phyloP scores from a whole-genome alignment of 2,888 invertebrate species.

The Eristalis tenax region DNA sequence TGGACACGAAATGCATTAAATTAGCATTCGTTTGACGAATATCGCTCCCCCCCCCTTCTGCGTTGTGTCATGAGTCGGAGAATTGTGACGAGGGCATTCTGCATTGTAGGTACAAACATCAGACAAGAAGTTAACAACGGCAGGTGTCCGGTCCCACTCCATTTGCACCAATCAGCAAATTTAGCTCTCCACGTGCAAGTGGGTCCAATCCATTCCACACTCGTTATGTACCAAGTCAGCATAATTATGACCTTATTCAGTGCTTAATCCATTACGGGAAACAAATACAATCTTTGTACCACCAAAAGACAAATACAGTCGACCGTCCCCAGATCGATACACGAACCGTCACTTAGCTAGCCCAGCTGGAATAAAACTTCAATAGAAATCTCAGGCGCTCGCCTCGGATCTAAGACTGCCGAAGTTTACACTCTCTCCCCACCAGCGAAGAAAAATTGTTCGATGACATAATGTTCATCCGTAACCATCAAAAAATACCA shows the following conservation, averaged over 20 bases:
- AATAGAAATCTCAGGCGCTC: background rate
- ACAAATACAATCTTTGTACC: background rate
- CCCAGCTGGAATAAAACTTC: background rate
- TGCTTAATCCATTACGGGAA: background rate
- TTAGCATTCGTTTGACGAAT: too few species aligned
- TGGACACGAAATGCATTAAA: too few species aligned
- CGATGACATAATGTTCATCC: slow-evolving; percentile 67
- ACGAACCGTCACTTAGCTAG: background rate
- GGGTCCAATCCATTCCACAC: background rate
- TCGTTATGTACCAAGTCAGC: too few species aligned
- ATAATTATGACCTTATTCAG: background rate
- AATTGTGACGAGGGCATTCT: too few species aligned
- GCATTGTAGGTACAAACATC: too few species aligned
- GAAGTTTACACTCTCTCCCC: slow-evolving; percentile 3
- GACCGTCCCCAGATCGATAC: background rate
- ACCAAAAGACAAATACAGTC: background rate
- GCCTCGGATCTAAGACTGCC: background rate
- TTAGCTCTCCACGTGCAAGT: too few species aligned
- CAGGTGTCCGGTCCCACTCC: too few species aligned
- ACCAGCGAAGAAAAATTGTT: background rate
- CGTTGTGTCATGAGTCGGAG: too few species aligned
- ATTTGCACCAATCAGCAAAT: too few species aligned
- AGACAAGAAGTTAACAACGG: too few species aligned
- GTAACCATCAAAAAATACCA: slow-evolving; percentile 55
- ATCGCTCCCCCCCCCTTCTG: too few species aligned